Evolutionary conservation across 2,797 vertebrate genomes (phyloP).

Genomic region (Siniperca scherzeri): DNA sequence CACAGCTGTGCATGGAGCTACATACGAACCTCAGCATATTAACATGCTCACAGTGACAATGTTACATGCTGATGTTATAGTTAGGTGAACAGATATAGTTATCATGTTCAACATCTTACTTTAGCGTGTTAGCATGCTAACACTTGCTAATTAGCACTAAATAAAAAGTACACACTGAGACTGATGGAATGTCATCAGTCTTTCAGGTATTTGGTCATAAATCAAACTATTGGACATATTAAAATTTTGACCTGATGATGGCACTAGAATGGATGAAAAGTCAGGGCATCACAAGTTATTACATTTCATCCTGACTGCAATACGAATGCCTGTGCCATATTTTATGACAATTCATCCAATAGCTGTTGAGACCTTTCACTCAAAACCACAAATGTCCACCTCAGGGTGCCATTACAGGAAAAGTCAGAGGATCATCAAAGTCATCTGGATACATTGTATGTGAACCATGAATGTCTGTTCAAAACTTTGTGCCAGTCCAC

Average conservation of each 20-base stretch:
- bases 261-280: neutral
- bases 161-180: neutral
- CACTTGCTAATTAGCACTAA: neutral
- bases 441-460: neutral
- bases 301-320: neutral
- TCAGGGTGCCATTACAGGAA: neutral
- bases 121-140: neutral
- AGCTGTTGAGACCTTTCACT: neutral
- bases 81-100: neutral
- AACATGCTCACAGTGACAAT: neutral
- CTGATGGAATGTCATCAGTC: neutral
- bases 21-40: too few relatives aligned
- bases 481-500: neutral
- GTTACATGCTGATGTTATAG: neutral
- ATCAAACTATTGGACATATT: neutral
- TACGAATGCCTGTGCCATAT: neutral
- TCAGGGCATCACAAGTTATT: neutral
- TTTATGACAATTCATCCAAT: neutral
- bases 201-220: neutral
- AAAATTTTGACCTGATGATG: neutral
- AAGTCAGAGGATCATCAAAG: neutral
- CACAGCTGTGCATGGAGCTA: too few relatives aligned
- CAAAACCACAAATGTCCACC: neutral
- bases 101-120: neutral
- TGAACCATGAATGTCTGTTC: neutral